A percentile compares a stretch with the other conserved stretches of the same genome.
phyloP scores from a whole-genome alignment of 2,888 invertebrate genomes.

The Lacanobia wlatinum region DNA sequence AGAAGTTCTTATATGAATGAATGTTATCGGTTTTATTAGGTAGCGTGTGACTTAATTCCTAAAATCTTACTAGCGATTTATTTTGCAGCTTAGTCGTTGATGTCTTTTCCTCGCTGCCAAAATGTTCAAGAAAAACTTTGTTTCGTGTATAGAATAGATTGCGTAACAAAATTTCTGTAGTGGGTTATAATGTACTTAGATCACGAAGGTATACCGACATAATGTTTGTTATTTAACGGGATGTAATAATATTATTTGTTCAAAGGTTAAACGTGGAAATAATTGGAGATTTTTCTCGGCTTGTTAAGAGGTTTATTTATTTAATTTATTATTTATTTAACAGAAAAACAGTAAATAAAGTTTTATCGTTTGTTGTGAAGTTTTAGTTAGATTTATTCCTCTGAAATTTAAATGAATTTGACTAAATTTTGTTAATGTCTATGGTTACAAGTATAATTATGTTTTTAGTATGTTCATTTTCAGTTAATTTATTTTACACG shows the following conservation, averaged over 20 bases:
- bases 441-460: no score
- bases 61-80: neutral
- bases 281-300: no score
- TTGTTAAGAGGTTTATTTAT: no score
- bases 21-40: neutral
- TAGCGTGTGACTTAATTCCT: neutral
- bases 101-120: constrained; percentile 40
- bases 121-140: neutral
- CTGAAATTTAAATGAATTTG: no score
- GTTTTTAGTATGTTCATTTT: no score
- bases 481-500: no score
- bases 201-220: constrained; percentile 14
- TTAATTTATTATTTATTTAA: no score
- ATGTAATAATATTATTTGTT: constrained; percentile 7
- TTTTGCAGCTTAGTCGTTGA: constrained; percentile 38
- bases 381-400: no score
- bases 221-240: constrained; percentile 17
- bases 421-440: no score
- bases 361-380: no score
- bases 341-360: no score
- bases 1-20: no score
- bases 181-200: neutral
- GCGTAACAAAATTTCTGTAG: neutral
- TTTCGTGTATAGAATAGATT: neutral
- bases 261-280: neutral